These are phyloP conservation scores for Thereva nobilitata DNA, from an alignment of 2,888 invertebrate species.

Conservation along the genomic window DNA sequence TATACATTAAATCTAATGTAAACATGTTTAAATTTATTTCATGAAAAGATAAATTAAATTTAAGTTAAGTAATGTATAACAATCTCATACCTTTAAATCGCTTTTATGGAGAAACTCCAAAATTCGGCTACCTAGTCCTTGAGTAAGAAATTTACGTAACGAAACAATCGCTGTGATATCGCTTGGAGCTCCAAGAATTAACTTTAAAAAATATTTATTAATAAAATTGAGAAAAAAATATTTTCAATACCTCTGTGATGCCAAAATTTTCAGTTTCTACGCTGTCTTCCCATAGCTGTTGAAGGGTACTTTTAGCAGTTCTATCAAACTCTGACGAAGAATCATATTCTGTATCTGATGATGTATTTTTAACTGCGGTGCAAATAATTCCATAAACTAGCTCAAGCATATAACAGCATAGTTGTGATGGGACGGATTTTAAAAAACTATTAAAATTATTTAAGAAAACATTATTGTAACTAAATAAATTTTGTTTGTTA, in stretches of 20 bases:
- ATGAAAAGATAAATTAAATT: too few relatives aligned
- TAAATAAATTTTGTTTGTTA: too few relatives aligned
- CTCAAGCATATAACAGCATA: slow-evolving; percentile 54
- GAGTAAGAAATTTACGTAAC: slow-evolving; percentile 53
- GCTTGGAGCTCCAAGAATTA: slow-evolving; percentile 53
- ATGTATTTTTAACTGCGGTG: slow-evolving; percentile 39
- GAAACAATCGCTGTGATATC: slow-evolving; percentile 56
- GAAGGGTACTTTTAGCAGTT: slow-evolving; percentile 7
- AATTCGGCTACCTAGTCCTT: slow-evolving; percentile 54
- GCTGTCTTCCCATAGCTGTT: slow-evolving; percentile 10
- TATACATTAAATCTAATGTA: too few relatives aligned
- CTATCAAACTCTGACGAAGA: neutral
- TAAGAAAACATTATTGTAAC: too few relatives aligned
- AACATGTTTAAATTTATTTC: too few relatives aligned
- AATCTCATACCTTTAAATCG: slow-evolving; percentile 51
- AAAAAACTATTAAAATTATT: slow-evolving; percentile 48
- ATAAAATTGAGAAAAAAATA: slow-evolving; percentile 4
- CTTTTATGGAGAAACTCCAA: slow-evolving; percentile 51
- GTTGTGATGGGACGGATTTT: slow-evolving; percentile 53
- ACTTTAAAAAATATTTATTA: slow-evolving; percentile 45
- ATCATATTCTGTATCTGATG: slow-evolving; percentile 1
- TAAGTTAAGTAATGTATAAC: neutral
- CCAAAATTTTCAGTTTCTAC: slow-evolving; percentile 1
- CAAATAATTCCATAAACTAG: slow-evolving; percentile 55
- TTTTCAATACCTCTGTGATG: neutral